Evolutionary conservation across 2,113 vertebrate genomes (phyloP).

Genomic region (Albula goreensis): DNA sequence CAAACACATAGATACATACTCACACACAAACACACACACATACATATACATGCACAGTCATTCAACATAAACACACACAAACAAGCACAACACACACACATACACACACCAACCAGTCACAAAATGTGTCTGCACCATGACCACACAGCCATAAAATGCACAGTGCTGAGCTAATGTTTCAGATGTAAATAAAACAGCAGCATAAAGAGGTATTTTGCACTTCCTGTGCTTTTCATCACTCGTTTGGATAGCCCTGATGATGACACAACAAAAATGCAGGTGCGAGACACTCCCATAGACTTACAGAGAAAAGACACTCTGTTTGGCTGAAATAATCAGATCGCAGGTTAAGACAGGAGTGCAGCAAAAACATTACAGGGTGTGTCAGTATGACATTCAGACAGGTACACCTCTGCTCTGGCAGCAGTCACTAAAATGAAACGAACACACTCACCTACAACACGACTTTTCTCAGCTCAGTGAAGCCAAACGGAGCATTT

Average conservation of each 20-base stretch:
- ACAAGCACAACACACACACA: not conserved
- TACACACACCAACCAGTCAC: constrained; percentile 44
- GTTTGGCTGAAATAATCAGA: too few relatives aligned
- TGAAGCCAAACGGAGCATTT: not conserved
- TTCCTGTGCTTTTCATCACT: not conserved
- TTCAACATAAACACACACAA: not conserved
- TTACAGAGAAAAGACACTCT: too few relatives aligned
- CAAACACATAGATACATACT: not conserved
- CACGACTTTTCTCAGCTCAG: not conserved
- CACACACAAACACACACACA: not conserved
- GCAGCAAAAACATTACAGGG: too few relatives aligned
- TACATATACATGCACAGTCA: not conserved
- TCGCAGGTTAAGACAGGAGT: too few relatives aligned
- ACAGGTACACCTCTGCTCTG: not conserved
- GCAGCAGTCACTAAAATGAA: not conserved
- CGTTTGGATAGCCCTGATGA: not conserved
- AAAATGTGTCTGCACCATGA: constrained; percentile 40
- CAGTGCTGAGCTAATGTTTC: not conserved
- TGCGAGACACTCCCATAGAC: too few relatives aligned
- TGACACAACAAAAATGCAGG: too few relatives aligned
- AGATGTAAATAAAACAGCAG: not conserved
- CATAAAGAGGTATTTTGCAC: not conserved
- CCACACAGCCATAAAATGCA: not conserved
- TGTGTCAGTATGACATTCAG: too few relatives aligned
- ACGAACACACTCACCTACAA: not conserved